Base-by-base conservation (phyloP, 2,113 vertebrate genomes). In the Otis tarda region DNA sequence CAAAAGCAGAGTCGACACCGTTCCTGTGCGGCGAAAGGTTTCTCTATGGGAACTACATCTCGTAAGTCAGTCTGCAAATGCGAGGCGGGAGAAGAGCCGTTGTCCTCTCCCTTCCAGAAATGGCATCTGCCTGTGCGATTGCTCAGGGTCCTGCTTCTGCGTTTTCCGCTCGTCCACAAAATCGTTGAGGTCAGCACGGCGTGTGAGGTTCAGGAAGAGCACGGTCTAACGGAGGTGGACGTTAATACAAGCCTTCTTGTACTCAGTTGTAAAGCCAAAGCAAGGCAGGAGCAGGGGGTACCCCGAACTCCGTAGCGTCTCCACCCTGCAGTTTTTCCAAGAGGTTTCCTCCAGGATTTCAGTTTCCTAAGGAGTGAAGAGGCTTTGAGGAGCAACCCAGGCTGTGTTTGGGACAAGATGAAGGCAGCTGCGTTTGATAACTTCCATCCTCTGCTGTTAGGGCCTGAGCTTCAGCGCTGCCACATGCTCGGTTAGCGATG, bases 141-240 rank as follows among this genome's bases (percentile, higher is more conserved):
- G 20, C 76, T 77, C 60, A 10, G 50, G 56, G 45, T 65, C 39
- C 14, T 8, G 6, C n/a, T 61, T 25, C 55, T 69, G 50, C 3
- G 0, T 43, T 60, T 41, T 14, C 52, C 2, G 1, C 45, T 7
- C 0, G 0, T 14, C 18, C 57, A 7, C 23, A 7, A n/a, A 35
- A 12, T 21, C 1, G 4, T 4, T 6, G 60, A 45, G 47, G 50
- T 30, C 25, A 22, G 61, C 41, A 4, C 5, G 8, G 47, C 4
- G 0, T 2, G n/a, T 1, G 12, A 37, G 35, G 39, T 8, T 47
- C 16, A 1, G 53, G 63, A 53, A 3, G 33, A n/a, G 47, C 53
- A 5, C 0, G 5, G 28, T 6, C 15, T 61, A 5, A 12, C 4
- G 8, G 65, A 49, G 83, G 27, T 39, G 39, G 39, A 39, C 10